These are phyloP conservation scores for Xiphorhynchus erythropygius DNA, from an alignment of 2,797 vertebrate genomes.

Conservation along the genomic window DNA sequence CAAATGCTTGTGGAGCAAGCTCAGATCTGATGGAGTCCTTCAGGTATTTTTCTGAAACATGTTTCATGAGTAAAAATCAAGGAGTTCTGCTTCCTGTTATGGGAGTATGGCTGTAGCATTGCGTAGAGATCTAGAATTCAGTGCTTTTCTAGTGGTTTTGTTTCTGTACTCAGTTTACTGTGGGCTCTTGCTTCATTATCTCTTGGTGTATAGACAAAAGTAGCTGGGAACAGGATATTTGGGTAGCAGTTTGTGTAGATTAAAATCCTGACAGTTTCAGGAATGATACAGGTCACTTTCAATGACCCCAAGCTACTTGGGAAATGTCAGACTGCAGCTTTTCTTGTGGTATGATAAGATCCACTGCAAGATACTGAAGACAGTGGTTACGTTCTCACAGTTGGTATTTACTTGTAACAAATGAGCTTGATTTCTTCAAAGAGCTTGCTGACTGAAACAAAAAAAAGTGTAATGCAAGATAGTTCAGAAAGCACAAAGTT, in stretches of 20 bases:
- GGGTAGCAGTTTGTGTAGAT: not conserved
- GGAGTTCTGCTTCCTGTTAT: not conserved
- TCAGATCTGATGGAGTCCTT: constrained; percentile 91
- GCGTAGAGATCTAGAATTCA: not conserved
- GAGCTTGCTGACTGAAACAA: not conserved
- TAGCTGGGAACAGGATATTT: not conserved
- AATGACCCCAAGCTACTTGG: not conserved
- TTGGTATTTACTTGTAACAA: not conserved
- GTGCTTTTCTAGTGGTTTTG: not conserved
- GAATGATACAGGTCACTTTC: not conserved
- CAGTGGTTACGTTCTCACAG: not conserved
- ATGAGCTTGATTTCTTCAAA: not conserved
- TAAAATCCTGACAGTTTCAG: not conserved
- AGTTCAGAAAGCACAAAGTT: not conserved
- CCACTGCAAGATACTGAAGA: not conserved
- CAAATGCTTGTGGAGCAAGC: constrained; percentile 87
- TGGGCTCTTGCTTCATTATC: not conserved
- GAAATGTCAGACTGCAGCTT: not conserved
- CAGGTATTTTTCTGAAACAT: constrained; percentile 75
- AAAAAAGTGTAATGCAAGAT: not conserved
- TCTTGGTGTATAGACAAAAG: not conserved
- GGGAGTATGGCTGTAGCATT: not conserved
- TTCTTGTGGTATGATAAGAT: not conserved
- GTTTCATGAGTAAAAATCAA: not conserved
- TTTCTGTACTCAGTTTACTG: not conserved